phyloP scores from a whole-genome alignment of 1,140 invertebrate genomes.

The Ceratoteleas bidentatus region DNA sequence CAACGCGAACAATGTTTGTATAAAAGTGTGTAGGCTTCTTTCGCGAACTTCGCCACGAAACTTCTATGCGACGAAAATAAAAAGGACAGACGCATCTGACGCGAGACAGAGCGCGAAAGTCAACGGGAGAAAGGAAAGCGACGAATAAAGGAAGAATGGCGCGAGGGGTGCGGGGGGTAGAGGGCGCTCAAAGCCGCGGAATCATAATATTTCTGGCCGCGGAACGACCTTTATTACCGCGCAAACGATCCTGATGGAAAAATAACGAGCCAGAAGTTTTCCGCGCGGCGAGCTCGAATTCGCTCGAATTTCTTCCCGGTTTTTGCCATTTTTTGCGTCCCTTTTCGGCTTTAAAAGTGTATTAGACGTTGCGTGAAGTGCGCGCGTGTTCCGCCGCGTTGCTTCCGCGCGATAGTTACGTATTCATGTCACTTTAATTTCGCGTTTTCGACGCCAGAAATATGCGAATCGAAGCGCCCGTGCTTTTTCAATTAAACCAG shows the following conservation, averaged over 20 bases:
- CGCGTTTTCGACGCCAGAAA: slow-evolving; percentile 11
- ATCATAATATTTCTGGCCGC: slow-evolving; percentile 46
- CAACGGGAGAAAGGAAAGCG: slow-evolving; percentile 8
- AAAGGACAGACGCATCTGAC: slow-evolving; percentile 14
- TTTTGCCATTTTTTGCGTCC: background rate
- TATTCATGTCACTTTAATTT: slow-evolving; percentile 23
- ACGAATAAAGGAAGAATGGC: slow-evolving; percentile 36
- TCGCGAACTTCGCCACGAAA: slow-evolving; percentile 34
- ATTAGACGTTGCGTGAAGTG: slow-evolving; percentile 35
- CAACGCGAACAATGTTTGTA: slow-evolving; percentile 47
- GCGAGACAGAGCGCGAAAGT: slow-evolving; percentile 3
- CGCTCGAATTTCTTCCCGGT: background rate
- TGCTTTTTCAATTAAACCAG: background rate
- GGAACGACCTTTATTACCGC: slow-evolving; percentile 46
- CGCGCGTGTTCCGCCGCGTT: background rate
- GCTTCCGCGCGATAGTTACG: slow-evolving; percentile 1
- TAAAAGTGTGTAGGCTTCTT: slow-evolving; percentile 41
- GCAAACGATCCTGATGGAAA: slow-evolving; percentile 50
- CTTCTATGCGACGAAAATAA: slow-evolving; percentile 42
- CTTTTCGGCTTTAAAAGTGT: slow-evolving; percentile 34
- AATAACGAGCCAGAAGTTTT: slow-evolving; percentile 49
- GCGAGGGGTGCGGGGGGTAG: background rate
- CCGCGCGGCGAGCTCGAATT: slow-evolving; percentile 1
- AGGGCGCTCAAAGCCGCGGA: slow-evolving; percentile 23
- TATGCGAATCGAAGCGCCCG: slow-evolving; percentile 4